Evolutionary conservation across 37 sponge, comb jelly and placozoan genomes (phyloP), one percentile per base, ranked within the genome.

Genomic region (Dysidea cf. avara): DNA sequence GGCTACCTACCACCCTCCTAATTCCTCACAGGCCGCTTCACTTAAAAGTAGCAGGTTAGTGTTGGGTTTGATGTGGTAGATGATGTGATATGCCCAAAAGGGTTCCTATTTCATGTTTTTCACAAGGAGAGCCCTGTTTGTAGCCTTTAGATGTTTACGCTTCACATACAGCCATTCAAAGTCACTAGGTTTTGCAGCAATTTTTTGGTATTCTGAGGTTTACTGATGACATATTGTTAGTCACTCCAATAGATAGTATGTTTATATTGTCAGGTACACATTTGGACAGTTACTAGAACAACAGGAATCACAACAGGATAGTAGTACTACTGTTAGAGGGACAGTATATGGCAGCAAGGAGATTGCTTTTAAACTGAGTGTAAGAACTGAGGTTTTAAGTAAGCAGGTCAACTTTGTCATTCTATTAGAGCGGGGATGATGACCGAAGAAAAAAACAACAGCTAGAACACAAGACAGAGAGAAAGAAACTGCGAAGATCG

Each of bases 401-500:
- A 24, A 71, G 59, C n/a, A 49, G 2, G 5, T 7, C 53, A 18
- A 17, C 28, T 53, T 3, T 53, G 17, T 25, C 3, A 12, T 21
- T 4, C 54, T 16, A 20, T 13, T 53, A 81, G 81, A 72, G 49
- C 48, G 39, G 46, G 9, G 34, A 28, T 2, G 74, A 59, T 20
- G 61, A n/a, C 7, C 24, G 20, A 31, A 66, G 53, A 39, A 61
- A 74, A 29, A 65, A 74, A 43, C 62, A 75, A 16, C 32, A 70
- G 69, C 77, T 43, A 49, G 58, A 77, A 39, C 90, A 88, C 63
- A 64, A 76, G 33, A 33, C 51, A 26, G 94, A 94, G 63, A 82
- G 90, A 28, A 72, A 65, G 64, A 68, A 78, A 56, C 47, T 94
- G 39, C 58, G 90, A 52, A 52, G 94, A 24, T 89, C 94, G n/a